Evolutionary conservation across 2,797 vertebrate species (phyloP), one percentile per base, ranked within the genome.

Genomic region (Chiroxiphia lanceolata): DNA sequence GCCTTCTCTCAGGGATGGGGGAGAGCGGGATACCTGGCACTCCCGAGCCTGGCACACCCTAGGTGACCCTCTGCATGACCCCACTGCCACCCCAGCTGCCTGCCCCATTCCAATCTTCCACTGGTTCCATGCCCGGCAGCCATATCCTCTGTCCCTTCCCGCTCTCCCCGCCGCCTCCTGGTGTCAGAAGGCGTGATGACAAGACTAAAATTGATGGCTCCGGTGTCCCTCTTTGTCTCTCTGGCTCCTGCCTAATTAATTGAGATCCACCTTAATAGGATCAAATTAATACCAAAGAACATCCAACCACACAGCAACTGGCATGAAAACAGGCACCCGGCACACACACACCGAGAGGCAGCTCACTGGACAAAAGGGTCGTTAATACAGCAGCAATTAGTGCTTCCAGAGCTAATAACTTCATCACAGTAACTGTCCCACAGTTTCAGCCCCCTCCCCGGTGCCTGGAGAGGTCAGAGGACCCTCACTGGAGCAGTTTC

Each of bases 261-360:
- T 95, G 93, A 94, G 92, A 92, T 95, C 95, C 90, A 96, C 96
- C 95, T 95, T 97, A 94, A 96, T 82, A 86, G 94, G 93, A 94
- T 96, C 92, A 95, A 92, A 83, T 87, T 82, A 95, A 93, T 81
- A 95, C 88, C 88, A 56, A 74, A 79, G 93, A 95, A 92, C 92
- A 94, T 90, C 94, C 95, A 88, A 93, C 44, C 77, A 42, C 95
- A 88, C 67, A 38, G 91, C 88, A 87, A 88, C 93, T 92, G 96
- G 94, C 69, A 92, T 20, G 50, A 93, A 93, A 96, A 82, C 84
- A 91, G 38, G 51, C 51, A 1, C 93, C 81, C 40, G 0, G 82
- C 9, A 21, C 77, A 84, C 67, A 54, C 10, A 56, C 59, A 26
- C 63, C 11, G 4, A 68, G 54, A 89, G 64, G 61, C 40, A 57